These are phyloP conservation scores for Phaonia tiefii DNA, from an alignment of 2,888 invertebrate genomes.

Conservation along the genomic window DNA sequence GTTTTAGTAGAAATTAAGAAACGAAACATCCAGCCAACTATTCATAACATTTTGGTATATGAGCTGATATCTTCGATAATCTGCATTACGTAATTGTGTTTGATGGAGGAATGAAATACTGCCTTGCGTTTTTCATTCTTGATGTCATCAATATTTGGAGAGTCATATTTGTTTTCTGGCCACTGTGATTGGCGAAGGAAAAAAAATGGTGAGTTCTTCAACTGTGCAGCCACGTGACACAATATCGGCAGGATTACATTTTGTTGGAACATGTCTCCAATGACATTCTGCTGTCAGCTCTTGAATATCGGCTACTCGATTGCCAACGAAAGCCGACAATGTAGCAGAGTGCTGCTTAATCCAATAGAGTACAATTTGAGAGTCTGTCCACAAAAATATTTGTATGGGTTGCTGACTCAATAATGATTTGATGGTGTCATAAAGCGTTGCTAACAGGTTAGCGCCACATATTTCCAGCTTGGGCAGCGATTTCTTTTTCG, in stretches of 20 bases:
- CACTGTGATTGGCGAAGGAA: constrained; percentile 8
- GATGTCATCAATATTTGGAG: constrained; percentile 34
- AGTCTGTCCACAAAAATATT: constrained; percentile 10
- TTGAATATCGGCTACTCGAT: constrained; percentile 37
- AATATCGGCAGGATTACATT: constrained; percentile 58
- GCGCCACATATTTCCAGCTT: constrained; percentile 50
- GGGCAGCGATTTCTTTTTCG: constrained; percentile 26
- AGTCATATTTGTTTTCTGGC: constrained; percentile 10
- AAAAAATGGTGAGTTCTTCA: constrained; percentile 55
- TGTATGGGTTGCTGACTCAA: not conserved
- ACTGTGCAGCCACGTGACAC: constrained; percentile 54
- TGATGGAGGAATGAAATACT: not conserved
- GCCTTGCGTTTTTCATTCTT: constrained; percentile 50
- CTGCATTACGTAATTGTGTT: too few species aligned
- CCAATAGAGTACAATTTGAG: constrained; percentile 29
- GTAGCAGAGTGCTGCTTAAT: constrained; percentile 28
- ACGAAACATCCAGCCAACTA: too few species aligned
- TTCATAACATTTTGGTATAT: too few species aligned
- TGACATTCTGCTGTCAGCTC: constrained; percentile 15
- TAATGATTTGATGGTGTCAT: constrained; percentile 24
- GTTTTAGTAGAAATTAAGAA: too few species aligned
- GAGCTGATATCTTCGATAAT: too few species aligned
- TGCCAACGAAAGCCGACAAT: constrained; percentile 50
- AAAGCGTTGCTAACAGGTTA: constrained; percentile 32
- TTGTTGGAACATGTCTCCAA: constrained; percentile 61